phyloP scores from a whole-genome alignment of 1,140 invertebrate species.

The Andricus grossulariae region DNA sequence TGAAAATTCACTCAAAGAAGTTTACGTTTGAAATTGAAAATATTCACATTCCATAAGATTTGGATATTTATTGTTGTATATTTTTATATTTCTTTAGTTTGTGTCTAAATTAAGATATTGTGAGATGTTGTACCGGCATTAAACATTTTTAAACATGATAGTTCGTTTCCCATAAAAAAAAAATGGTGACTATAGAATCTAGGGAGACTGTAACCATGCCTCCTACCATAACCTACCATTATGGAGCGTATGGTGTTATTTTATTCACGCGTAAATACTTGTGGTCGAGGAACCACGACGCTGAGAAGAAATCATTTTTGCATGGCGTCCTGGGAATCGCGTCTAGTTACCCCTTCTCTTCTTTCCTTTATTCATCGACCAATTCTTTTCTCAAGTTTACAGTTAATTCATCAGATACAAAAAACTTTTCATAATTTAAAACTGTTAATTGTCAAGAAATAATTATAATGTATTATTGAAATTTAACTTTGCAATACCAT shows the following conservation, averaged over 20 bases:
- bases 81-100: no score
- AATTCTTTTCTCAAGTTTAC: background rate
- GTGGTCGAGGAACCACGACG: background rate
- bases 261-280: background rate
- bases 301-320: background rate
- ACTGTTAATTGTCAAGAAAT: no score
- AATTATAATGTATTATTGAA: no score
- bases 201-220: background rate
- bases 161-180: background rate
- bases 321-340: background rate
- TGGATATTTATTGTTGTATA: no score
- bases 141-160: background rate
- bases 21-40: no score
- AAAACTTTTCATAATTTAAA: no score
- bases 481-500: no score
- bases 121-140: no score
- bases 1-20: no score
- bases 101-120: no score
- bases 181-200: background rate
- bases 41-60: no score
- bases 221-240: background rate
- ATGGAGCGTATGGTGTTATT: constrained; percentile 4
- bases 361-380: background rate
- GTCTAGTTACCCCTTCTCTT: background rate
- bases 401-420: no score